Percentiles rank a stretch among this genome's conserved stretches.
These are phyloP conservation scores for Lepidurus couesii DNA, from an alignment of 1,140 invertebrate species.

Conservation along the genomic window DNA sequence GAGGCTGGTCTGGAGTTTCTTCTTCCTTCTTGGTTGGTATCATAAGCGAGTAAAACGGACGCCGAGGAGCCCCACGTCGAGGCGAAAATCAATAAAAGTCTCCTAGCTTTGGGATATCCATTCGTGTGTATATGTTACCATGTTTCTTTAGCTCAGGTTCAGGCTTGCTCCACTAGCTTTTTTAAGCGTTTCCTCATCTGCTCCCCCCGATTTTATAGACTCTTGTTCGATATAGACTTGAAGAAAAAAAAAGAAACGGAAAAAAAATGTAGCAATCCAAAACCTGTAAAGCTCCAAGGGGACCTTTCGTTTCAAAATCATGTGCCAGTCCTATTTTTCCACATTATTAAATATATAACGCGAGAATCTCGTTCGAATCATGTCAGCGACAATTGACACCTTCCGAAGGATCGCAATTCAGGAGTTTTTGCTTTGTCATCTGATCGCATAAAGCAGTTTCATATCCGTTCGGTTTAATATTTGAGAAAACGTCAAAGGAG, in stretches of 20 bases:
- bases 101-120: background rate
- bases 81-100: slow-evolving; percentile 15
- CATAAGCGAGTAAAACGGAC: background rate
- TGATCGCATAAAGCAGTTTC: background rate
- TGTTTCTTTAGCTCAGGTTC: background rate
- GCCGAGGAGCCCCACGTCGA: background rate
- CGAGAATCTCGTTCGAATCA: background rate
- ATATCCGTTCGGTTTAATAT: background rate
- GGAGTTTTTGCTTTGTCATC: background rate
- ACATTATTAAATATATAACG: background rate
- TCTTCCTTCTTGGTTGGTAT: background rate
- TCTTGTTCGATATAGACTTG: no score
- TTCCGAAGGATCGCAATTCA: background rate
- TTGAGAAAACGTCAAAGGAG: no score
- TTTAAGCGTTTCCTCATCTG: background rate
- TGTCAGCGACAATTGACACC: background rate
- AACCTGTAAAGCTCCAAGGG: no score
- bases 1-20: background rate
- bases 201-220: background rate
- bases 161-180: background rate
- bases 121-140: background rate
- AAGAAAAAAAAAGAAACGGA: no score
- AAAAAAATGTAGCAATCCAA: no score
- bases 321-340: background rate
- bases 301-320: background rate